Percentiles rank a stretch among this genome's conserved stretches.
Evolutionary conservation across 2,113 vertebrate genomes (phyloP).

Genomic region (Nycticryphes semicollaris): DNA sequence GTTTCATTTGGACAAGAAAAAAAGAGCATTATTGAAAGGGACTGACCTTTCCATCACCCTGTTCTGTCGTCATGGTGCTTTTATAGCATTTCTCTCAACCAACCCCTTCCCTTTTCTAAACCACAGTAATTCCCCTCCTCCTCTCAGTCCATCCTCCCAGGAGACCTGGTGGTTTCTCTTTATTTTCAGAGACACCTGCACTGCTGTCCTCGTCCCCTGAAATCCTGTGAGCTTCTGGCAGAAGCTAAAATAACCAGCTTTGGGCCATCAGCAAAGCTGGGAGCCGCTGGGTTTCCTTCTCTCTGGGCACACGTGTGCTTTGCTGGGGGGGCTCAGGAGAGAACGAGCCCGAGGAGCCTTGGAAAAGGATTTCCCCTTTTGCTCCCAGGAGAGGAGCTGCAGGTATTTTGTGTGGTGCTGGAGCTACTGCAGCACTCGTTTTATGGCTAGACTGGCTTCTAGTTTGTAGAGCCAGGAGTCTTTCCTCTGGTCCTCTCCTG

Average conservation of each 20-base stretch:
- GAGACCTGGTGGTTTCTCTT: constrained; percentile 16
- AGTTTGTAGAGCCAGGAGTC: background rate
- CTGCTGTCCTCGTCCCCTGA: background rate
- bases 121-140: constrained; percentile 42
- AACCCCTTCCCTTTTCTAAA: constrained; percentile 52
- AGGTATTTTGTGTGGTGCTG: background rate
- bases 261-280: background rate
- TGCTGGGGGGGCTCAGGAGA: background rate
- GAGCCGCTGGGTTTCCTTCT: background rate
- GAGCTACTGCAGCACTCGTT: background rate
- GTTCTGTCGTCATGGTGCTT: constrained; percentile 67
- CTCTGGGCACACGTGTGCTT: background rate
- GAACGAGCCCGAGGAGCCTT: background rate
- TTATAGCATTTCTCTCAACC: constrained; percentile 48
- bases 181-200: constrained; percentile 42
- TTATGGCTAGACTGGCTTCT: background rate
- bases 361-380: background rate
- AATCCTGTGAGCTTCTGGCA: background rate
- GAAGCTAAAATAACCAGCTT: background rate
- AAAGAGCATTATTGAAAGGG: constrained; percentile 62
- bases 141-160: constrained; percentile 7
- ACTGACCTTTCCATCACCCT: constrained; percentile 70
- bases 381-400: background rate
- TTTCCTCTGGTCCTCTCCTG: too few relatives aligned
- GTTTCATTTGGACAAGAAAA: constrained; percentile 52